phyloP scores from a whole-genome alignment of 1,140 invertebrate species.

The Tetramorium alpestre region DNA sequence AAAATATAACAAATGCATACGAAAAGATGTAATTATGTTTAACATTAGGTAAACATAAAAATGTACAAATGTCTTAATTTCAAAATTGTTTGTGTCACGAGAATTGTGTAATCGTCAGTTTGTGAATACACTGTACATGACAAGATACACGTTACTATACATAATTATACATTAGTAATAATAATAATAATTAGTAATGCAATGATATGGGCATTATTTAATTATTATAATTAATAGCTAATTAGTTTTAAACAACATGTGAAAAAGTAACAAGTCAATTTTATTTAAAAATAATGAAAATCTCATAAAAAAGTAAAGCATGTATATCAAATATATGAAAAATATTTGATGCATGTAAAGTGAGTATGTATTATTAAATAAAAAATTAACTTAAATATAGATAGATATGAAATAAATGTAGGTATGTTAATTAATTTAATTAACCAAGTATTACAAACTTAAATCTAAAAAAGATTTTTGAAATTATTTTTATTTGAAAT shows the following conservation, averaged over 20 bases:
- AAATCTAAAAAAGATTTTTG: no score
- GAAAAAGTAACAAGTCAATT: neutral
- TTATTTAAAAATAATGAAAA: neutral
- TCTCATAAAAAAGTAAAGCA: neutral
- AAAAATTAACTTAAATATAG: no score
- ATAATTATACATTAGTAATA: neutral
- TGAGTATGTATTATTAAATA: no score
- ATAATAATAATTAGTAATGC: neutral
- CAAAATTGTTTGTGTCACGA: neutral
- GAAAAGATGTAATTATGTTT: neutral
- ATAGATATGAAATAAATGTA: no score
- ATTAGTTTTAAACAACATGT: neutral
- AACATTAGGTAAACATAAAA: neutral
- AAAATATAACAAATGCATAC: neutral
- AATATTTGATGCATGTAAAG: no score
- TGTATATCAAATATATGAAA: neutral
- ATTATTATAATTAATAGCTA: conserved; percentile 9
- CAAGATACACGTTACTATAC: neutral
- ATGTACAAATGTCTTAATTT: conserved; percentile 2
- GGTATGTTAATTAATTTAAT: no score
- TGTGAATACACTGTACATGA: neutral
- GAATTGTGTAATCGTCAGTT: neutral
- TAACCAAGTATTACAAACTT: no score
- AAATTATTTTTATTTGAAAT: no score
- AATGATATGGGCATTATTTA: conserved; percentile 1